Base-by-base conservation (phyloP, 2,888 invertebrate species). In the Amphiduros pacificus region DNA sequence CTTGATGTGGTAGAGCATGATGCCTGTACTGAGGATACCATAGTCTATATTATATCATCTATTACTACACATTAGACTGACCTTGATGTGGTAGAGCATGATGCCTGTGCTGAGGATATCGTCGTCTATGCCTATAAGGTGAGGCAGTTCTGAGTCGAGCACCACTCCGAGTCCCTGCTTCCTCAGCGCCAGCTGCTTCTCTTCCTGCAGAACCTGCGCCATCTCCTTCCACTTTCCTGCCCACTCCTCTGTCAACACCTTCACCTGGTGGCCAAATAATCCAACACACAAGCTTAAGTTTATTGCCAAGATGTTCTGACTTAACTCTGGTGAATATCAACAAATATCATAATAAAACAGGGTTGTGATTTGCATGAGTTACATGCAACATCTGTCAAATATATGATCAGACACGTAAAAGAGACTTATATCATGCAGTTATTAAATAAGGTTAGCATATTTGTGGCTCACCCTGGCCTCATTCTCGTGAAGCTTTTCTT, bases 71-170 rank as follows among this genome's bases (percentile, higher is more conserved):
- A 11, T 17, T 44, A 5, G n/a, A 60, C 53, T 27, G 36, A 88
- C 89, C 86, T 93, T 93, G 27, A 94, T 85, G 82, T 94, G 93
- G 78, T 94, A 94, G 0, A 95, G 84, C 0, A 93, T 93, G 29
- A 95, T 93, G 0, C 94, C 94, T 0, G 94, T 94, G 62, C 91
- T 93, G 51, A 93, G 87, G 51, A 92, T 84, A 81, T 94, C 93
- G 76, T 94, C 94, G 75, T 94, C 94, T 68, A 94, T 93, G 32
- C 93, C 92, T 55, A 94, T 91, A 4, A 95, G 87, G 84, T 95
- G 94, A 0, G 94, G 94, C 87, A 91, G 89, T 77, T 93, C 93
- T 0, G 93, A 93, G 59, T 78, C 77, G 4, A 78, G 71, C 56
- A 75, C 65, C n/a, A 77, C 73, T n/a, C 77, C 77, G 67, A 73